Conservation (phyloP, 2,113 vertebrate species). For the Chroicocephalus ridibundus region DNA sequence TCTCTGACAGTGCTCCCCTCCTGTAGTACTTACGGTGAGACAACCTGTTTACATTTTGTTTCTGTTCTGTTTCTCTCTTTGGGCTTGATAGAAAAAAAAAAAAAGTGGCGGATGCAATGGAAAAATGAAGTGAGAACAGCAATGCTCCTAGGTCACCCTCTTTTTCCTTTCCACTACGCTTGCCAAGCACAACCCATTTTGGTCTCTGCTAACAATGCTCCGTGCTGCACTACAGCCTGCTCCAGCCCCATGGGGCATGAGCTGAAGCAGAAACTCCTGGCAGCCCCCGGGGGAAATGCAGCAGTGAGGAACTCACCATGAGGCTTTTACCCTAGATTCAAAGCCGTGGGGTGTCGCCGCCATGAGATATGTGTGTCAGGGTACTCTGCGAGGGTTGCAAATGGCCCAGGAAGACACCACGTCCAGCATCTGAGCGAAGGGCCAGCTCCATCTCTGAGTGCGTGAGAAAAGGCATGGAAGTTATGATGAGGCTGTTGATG, state of each 20-base stretch:
- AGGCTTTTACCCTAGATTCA: not conserved
- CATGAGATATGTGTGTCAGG: not conserved
- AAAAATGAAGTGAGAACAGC: constrained; percentile 65
- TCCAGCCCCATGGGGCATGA: not conserved
- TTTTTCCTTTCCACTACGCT: constrained; percentile 58
- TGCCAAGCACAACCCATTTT: constrained; percentile 49
- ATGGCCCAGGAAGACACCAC: not conserved
- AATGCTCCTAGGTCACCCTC: constrained; percentile 45
- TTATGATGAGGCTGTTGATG: not conserved
- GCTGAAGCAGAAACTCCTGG: not conserved
- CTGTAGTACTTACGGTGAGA: not conserved
- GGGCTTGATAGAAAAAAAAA: not conserved
- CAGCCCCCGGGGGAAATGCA: not conserved
- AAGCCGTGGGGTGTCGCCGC: not conserved
- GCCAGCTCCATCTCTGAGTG: not conserved
- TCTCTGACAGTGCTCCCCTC: not conserved
- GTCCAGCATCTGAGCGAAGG: fast-evolving
- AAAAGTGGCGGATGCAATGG: constrained; percentile 41
- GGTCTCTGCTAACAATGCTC: constrained; percentile 11
- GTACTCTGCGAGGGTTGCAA: not conserved
- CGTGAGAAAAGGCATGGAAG: not conserved
- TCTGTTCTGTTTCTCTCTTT: not conserved
- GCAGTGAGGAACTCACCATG: not conserved
- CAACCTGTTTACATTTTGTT: not conserved
- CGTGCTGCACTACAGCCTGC: not conserved